A percentile compares a stretch with the other conserved stretches of the same genome.
Conservation (phyloP, 2,113 vertebrate genomes). For the Rhombomys opimus region DNA sequence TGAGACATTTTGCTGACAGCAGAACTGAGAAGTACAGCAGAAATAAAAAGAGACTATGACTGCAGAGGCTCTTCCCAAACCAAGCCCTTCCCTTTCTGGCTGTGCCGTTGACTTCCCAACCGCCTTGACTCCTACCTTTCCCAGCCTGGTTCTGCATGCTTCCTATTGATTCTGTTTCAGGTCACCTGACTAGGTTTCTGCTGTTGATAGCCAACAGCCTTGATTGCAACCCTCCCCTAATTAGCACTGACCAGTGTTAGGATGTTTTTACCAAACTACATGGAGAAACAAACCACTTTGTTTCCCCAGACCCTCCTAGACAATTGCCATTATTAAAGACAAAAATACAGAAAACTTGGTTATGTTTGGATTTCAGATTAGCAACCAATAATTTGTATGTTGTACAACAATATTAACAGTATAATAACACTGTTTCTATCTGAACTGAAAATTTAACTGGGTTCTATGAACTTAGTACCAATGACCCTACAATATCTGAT, state of each 20-base stretch:
- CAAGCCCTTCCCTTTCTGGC: not conserved
- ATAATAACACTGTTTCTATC: not conserved
- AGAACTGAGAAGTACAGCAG: not conserved
- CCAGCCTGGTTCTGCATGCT: not conserved
- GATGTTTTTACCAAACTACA: not conserved
- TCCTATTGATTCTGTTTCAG: not conserved
- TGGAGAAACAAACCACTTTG: not conserved
- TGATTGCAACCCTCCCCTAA: not conserved
- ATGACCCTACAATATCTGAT: not conserved
- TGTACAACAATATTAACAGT: not conserved
- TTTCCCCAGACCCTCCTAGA: not conserved
- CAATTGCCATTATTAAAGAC: not conserved
- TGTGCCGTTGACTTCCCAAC: not conserved
- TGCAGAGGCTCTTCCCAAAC: not conserved
- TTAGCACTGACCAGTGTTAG: not conserved
- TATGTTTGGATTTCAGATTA: conserved; percentile 6
- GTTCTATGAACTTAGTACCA: not conserved
- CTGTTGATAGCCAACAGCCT: not conserved
- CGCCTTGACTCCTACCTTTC: not conserved
- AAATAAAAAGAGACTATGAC: not conserved
- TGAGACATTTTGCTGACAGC: not conserved
- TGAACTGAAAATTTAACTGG: not conserved
- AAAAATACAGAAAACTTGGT: not conserved
- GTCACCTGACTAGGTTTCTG: not conserved
- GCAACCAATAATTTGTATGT: not conserved